A percentile compares a stretch with the other conserved stretches of the same genome.
These are phyloP conservation scores for Stictonetta naevosa DNA, from an alignment of 2,113 vertebrate species.

Conservation along the genomic window DNA sequence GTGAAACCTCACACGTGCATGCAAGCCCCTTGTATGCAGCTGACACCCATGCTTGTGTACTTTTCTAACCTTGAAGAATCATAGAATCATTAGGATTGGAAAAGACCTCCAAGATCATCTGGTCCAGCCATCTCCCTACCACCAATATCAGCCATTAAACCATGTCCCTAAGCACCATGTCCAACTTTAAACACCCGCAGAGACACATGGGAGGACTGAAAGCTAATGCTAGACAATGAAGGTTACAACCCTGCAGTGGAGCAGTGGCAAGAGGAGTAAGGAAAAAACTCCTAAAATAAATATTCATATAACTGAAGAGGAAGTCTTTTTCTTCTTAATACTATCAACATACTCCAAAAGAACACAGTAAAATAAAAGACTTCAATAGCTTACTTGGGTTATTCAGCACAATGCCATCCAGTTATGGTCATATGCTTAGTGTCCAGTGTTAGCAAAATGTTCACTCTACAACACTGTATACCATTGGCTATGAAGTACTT, in stretches of 20 bases:
- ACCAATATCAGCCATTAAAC: too few relatives aligned
- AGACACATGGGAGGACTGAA: neutral
- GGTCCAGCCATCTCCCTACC: too few relatives aligned
- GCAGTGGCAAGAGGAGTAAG: neutral
- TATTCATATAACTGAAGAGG: neutral
- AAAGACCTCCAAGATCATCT: too few relatives aligned
- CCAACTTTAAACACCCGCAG: too few relatives aligned
- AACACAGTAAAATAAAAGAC: neutral
- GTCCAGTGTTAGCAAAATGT: neutral
- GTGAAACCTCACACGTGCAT: neutral
- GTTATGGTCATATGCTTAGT: neutral
- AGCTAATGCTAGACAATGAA: neutral
- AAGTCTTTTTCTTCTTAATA: neutral
- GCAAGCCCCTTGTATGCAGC: rapidly evolving
- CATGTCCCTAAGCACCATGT: too few relatives aligned
- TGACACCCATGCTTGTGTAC: neutral
- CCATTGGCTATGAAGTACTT: neutral
- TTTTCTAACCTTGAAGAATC: neutral
- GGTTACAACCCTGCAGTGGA: neutral
- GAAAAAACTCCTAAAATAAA: neutral
- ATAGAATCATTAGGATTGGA: too few relatives aligned
- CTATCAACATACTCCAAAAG: neutral
- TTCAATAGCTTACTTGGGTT: rapidly evolving
- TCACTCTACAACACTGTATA: neutral
- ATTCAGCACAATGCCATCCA: neutral